phyloP scores from a whole-genome alignment of 2,113 vertebrate genomes.

The Prochilodus magdalenae region DNA sequence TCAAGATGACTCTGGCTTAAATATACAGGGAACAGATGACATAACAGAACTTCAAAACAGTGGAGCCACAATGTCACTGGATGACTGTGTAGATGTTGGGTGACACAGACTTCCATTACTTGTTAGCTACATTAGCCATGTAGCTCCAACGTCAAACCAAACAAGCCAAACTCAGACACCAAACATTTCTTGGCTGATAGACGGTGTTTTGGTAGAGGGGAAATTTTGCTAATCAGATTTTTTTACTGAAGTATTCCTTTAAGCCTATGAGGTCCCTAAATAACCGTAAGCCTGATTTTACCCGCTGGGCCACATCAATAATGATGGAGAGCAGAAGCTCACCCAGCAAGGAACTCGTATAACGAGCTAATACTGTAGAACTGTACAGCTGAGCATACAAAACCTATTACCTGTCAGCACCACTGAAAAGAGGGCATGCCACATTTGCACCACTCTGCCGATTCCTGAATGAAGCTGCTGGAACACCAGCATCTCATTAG shows the following conservation, averaged over 20 bases:
- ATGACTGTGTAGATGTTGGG: too few species aligned
- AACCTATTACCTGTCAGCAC: neutral
- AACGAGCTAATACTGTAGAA: neutral
- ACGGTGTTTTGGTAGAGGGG: neutral
- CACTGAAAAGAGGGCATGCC: neutral
- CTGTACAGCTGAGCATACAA: neutral
- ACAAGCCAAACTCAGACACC: neutral
- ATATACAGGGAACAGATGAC: neutral
- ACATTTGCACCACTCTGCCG: neutral
- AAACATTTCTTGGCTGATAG: neutral
- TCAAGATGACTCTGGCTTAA: neutral
- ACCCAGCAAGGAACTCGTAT: neutral
- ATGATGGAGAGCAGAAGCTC: neutral
- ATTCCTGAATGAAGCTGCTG: neutral
- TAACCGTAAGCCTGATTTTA: neutral
- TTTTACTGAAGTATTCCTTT: neutral
- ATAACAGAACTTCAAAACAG: neutral
- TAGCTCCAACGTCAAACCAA: neutral
- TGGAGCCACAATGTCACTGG: neutral
- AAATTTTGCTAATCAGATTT: neutral
- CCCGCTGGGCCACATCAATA: neutral
- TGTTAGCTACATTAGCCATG: neutral
- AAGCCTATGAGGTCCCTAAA: neutral
- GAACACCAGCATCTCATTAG: neutral
- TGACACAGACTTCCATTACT: neutral